These are phyloP conservation scores for Plebejus melissa DNA, from an alignment of 2,888 invertebrate species.

Conservation along the genomic window DNA sequence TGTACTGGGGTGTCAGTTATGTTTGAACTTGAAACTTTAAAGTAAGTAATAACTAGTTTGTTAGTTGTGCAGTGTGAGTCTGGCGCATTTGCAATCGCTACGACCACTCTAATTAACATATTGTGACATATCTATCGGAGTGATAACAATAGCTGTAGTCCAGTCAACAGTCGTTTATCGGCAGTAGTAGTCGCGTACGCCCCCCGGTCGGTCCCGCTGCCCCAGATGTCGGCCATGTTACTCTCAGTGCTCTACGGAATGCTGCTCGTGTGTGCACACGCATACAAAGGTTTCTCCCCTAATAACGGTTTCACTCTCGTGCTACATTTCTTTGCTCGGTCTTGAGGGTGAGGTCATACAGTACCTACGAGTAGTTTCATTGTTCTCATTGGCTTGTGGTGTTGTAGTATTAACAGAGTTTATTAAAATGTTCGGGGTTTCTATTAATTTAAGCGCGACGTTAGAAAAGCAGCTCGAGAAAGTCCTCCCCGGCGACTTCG, in stretches of 20 bases:
- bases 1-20: too few relatives aligned
- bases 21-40: too few relatives aligned
- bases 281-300: constrained; percentile 52
- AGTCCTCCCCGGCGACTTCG: not conserved
- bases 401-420: constrained; percentile 44
- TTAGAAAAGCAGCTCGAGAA: not conserved
- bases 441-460: not conserved
- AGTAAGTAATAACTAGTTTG: too few relatives aligned
- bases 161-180: constrained; percentile 61
- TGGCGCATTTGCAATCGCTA: not conserved
- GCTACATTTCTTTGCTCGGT: constrained; percentile 37
- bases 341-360: constrained; percentile 18
- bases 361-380: constrained; percentile 34
- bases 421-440: constrained; percentile 35
- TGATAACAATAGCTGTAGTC: constrained; percentile 28
- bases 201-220: constrained; percentile 34
- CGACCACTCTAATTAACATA: not conserved
- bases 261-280: constrained; percentile 48
- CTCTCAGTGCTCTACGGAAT: constrained; percentile 46
- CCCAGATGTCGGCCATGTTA: constrained; percentile 42
- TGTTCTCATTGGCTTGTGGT: constrained; percentile 42
- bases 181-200: constrained; percentile 42
- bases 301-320: constrained; percentile 42
- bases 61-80: not conserved
- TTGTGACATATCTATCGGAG: not conserved